phyloP scores from a whole-genome alignment of 2,888 invertebrate species.

The Amphimallon solstitiale region DNA sequence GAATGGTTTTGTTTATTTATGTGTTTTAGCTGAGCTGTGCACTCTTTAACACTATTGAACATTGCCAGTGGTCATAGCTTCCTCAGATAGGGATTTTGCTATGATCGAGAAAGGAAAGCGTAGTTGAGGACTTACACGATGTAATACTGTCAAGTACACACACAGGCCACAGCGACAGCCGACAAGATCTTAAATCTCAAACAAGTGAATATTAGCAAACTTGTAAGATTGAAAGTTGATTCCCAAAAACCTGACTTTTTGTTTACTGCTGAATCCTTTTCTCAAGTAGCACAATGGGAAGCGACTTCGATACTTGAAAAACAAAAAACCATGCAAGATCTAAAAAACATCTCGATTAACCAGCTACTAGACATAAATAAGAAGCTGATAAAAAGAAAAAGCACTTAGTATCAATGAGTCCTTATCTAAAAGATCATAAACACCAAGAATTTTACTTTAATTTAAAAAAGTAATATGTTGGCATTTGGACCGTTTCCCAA shows the following conservation, averaged over 20 bases:
- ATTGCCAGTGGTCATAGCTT: conserved; percentile 44
- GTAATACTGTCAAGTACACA: conserved; percentile 37
- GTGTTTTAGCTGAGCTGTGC: conserved; percentile 33
- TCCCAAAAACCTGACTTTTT: conserved; percentile 1
- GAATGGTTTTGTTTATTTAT: conserved; percentile 39
- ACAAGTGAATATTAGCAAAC: conserved; percentile 9
- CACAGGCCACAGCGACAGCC: conserved; percentile 8
- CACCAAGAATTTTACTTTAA: no score
- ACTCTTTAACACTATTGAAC: conserved; percentile 41
- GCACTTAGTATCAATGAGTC: no score
- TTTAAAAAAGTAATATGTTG: no score
- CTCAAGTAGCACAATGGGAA: no score
- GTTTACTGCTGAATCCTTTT: no score
- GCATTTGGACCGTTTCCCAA: no score
- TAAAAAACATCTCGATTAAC: no score
- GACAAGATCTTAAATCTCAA: conserved; percentile 25
- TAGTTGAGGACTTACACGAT: conserved; percentile 33
- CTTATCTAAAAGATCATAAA: no score
- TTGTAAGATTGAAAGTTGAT: conserved; percentile 25
- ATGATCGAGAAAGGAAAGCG: conserved; percentile 45
- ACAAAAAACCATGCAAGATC: no score
- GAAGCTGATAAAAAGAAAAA: no score
- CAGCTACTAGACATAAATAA: no score
- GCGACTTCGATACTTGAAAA: no score
- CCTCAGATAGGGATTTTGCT: conserved; percentile 44